phyloP scores from a whole-genome alignment of 2,888 invertebrate species.

The Liopterus haemorrhoidalis region DNA sequence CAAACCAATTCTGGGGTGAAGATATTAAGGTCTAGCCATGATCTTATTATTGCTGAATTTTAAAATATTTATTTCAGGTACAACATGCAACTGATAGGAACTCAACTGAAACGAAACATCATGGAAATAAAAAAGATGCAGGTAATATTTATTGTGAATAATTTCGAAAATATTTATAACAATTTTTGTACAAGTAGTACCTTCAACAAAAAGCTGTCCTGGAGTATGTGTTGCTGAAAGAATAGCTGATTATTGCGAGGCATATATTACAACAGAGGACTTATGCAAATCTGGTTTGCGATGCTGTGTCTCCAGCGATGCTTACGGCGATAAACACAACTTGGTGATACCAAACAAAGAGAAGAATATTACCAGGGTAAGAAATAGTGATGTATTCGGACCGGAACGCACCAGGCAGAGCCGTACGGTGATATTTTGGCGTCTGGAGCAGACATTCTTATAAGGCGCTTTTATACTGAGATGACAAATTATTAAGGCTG shows the following conservation, averaged over 20 bases:
- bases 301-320: conserved; percentile 77
- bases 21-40: too few species aligned
- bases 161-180: conserved; percentile 5
- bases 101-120: too few species aligned
- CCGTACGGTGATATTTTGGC: too few species aligned
- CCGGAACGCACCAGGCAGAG: conserved; percentile 35
- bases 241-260: conserved; percentile 81
- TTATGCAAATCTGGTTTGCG: conserved; percentile 69
- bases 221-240: conserved; percentile 79
- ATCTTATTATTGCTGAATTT: too few species aligned
- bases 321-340: conserved; percentile 64
- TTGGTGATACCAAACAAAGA: conserved; percentile 64
- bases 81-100: too few species aligned
- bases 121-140: neutral
- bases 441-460: too few species aligned
- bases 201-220: conserved; percentile 58
- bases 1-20: too few species aligned
- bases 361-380: conserved; percentile 30
- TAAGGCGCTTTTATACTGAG: too few species aligned
- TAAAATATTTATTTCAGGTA: too few species aligned
- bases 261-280: conserved; percentile 65
- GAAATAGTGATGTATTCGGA: conserved; percentile 34
- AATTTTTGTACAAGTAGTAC: conserved; percentile 21
- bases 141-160: neutral
- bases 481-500: too few species aligned